Conservation (phyloP, 1,140 invertebrate species). For the Lerema accius region DNA sequence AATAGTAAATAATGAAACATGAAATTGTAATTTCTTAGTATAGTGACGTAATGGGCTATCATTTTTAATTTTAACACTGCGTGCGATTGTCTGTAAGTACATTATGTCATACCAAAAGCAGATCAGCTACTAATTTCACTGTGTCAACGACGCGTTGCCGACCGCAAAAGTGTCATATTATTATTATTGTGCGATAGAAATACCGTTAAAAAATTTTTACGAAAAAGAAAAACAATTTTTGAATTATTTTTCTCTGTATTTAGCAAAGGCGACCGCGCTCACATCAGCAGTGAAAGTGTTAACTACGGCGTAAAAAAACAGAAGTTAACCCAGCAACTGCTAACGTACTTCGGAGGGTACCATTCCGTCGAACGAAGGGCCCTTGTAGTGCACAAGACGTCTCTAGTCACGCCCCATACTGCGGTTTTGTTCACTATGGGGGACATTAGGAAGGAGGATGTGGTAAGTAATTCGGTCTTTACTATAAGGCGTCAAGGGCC, state of each 20-base stretch:
- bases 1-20: no score
- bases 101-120: no score
- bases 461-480: constrained; percentile 6
- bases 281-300: constrained; percentile 82
- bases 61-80: no score
- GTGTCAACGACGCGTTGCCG: no score
- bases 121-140: no score
- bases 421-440: constrained; percentile 80
- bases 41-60: no score
- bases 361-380: constrained; percentile 75
- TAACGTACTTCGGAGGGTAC: constrained; percentile 73
- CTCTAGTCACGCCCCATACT: constrained; percentile 81
- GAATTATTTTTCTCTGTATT: constrained; percentile 37
- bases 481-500: no score
- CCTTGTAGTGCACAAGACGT: constrained; percentile 78
- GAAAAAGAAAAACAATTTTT: no score
- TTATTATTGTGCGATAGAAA: not conserved
- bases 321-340: constrained; percentile 56
- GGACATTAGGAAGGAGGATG: constrained; percentile 33
- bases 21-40: no score
- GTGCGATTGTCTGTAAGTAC: no score
- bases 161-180: no score
- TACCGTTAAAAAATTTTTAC: not conserved
- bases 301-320: constrained; percentile 79
- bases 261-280: constrained; percentile 76